Conservation (phyloP, 2,888 invertebrate species). For the Phengaris arion region DNA sequence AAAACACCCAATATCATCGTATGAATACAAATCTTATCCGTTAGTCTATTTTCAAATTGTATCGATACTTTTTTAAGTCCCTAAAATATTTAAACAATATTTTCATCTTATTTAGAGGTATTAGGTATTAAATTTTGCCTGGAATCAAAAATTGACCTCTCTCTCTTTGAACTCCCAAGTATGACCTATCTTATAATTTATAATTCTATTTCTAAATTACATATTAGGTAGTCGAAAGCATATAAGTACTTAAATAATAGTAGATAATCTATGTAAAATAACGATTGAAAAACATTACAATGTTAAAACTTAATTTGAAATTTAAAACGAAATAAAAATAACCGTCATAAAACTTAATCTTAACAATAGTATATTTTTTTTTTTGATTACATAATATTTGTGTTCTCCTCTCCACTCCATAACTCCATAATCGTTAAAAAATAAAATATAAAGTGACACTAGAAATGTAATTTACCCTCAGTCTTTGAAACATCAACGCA, state of each 20-base stretch:
- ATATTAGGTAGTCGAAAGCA: background rate
- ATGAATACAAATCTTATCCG: background rate
- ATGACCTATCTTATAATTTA: background rate
- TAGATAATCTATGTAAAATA: background rate
- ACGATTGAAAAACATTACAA: background rate
- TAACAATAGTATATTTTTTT: background rate
- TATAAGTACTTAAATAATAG: background rate
- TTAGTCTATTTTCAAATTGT: background rate
- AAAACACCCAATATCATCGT: background rate
- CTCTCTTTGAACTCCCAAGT: background rate
- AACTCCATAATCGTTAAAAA: background rate
- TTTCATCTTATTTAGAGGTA: no score
- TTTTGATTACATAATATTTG: background rate
- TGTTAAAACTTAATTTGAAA: background rate
- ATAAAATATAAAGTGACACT: conserved; percentile 14
- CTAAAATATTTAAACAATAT: no score
- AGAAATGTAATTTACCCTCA: conserved; percentile 20
- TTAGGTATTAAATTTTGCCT: background rate
- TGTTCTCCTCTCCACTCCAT: no score
- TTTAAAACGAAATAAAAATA: background rate
- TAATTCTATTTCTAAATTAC: background rate
- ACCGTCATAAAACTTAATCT: background rate
- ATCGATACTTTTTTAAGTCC: background rate
- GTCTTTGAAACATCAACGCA: conserved; percentile 16
- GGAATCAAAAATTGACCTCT: background rate